Evolutionary conservation across 1,140 invertebrate species (phyloP).

Genomic region (Procambarus virginalis): DNA sequence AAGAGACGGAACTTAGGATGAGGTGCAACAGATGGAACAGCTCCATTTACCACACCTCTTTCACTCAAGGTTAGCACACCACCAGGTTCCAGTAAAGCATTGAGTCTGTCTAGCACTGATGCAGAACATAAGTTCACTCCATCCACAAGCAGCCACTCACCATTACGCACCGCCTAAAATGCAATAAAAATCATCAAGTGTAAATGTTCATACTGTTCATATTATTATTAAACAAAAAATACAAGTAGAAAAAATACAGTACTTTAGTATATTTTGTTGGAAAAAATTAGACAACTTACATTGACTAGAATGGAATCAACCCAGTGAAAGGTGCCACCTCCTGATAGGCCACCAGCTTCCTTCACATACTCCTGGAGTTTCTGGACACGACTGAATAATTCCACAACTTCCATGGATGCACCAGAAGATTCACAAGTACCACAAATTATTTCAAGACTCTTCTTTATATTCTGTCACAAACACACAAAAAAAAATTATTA

Average conservation of each 20-base stretch:
- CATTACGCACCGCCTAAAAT: slow-evolving; percentile 82
- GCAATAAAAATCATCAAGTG: background rate
- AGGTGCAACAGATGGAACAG: slow-evolving; percentile 85
- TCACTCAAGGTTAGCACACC: slow-evolving; percentile 94
- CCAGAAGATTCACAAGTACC: background rate
- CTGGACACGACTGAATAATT: background rate
- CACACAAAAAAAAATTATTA: background rate
- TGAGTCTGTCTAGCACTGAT: slow-evolving; percentile 96
- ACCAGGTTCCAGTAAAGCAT: slow-evolving; percentile 94
- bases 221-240: background rate
- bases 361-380: slow-evolving; percentile 65
- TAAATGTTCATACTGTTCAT: background rate
- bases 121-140: slow-evolving; percentile 98
- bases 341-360: slow-evolving; percentile 76
- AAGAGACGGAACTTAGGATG: slow-evolving; percentile 95
- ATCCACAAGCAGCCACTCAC: slow-evolving; percentile 94
- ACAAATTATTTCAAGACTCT: background rate
- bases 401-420: background rate
- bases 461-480: background rate
- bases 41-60: slow-evolving; percentile 85
- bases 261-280: background rate
- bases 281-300: slow-evolving; percentile 13
- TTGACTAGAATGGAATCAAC: slow-evolving; percentile 92
- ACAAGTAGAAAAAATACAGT: too few relatives aligned
- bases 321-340: slow-evolving; percentile 96